Conservation (phyloP, 2,113 vertebrate genomes). For the Desmodus rotundus region DNA sequence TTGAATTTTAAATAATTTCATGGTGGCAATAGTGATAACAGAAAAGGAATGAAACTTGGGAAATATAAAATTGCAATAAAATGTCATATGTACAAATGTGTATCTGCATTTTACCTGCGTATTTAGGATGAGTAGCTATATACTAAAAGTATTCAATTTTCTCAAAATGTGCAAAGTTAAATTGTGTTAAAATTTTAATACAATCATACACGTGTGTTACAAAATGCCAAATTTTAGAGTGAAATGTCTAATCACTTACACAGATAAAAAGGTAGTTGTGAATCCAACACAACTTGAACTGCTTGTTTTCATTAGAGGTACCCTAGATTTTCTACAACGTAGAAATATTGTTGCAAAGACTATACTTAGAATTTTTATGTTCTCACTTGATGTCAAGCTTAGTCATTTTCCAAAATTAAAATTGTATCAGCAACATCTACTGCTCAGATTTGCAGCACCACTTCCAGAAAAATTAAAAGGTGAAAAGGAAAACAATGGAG, state of each 20-base stretch:
- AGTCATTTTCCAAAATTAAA: not conserved
- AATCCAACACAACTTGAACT: not conserved
- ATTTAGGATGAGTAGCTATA: not conserved
- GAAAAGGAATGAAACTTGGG: not conserved
- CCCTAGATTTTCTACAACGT: not conserved
- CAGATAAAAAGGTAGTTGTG: not conserved
- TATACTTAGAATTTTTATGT: not conserved
- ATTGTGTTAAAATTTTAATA: not conserved
- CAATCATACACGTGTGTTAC: not conserved
- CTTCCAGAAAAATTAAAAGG: not conserved
- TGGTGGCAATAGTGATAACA: not conserved
- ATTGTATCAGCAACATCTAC: not conserved
- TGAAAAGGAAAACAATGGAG: not conserved
- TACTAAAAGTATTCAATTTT: not conserved
- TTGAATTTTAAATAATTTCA: conserved; percentile 7
- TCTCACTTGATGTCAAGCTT: not conserved
- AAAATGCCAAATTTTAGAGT: not conserved
- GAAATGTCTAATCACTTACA: not conserved
- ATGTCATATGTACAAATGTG: not conserved
- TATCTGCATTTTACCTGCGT: not conserved
- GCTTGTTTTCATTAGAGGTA: not conserved
- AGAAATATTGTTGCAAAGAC: not conserved
- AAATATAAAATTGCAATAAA: not conserved
- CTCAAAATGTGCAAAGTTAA: not conserved
- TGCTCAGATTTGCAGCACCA: not conserved